Conservation (phyloP, 2,797 vertebrate species). For the Manis pentadactyla region DNA sequence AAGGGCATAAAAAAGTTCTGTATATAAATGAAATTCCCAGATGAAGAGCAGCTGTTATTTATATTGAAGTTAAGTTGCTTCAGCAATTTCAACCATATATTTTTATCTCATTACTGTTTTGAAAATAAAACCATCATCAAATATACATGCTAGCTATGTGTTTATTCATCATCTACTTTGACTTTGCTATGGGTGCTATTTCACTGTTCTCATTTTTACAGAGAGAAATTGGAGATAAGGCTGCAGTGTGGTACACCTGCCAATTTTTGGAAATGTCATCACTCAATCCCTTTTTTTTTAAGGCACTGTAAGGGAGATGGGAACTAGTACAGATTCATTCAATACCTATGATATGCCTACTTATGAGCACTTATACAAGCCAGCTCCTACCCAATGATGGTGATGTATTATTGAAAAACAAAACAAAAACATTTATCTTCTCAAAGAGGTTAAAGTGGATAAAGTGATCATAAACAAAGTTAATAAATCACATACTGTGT, state of each 20-base stretch:
- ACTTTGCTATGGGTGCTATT: neutral
- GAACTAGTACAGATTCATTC: neutral
- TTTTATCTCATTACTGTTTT: conserved; percentile 78
- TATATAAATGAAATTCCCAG: conserved; percentile 49
- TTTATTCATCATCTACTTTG: conserved; percentile 34
- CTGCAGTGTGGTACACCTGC: too few species aligned
- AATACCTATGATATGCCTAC: neutral
- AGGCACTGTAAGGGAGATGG: too few species aligned
- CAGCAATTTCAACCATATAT: conserved; percentile 70
- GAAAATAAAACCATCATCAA: conserved; percentile 69
- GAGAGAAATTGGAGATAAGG: neutral
- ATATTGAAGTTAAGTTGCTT: conserved; percentile 68
- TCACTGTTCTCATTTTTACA: neutral
- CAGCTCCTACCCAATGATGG: too few species aligned
- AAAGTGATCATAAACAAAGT: neutral
- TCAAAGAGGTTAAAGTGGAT: neutral
- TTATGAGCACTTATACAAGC: neutral
- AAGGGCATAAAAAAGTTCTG: conserved; percentile 18
- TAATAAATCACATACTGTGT: neutral
- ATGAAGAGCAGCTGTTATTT: conserved; percentile 79
- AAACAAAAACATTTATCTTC: neutral
- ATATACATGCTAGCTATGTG: conserved; percentile 39
- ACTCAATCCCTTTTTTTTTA: neutral
- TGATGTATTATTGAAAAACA: neutral
- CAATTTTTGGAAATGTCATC: neutral